Evolutionary conservation across 1,140 invertebrate species (phyloP).

Genomic region (Adelges cooleyi): DNA sequence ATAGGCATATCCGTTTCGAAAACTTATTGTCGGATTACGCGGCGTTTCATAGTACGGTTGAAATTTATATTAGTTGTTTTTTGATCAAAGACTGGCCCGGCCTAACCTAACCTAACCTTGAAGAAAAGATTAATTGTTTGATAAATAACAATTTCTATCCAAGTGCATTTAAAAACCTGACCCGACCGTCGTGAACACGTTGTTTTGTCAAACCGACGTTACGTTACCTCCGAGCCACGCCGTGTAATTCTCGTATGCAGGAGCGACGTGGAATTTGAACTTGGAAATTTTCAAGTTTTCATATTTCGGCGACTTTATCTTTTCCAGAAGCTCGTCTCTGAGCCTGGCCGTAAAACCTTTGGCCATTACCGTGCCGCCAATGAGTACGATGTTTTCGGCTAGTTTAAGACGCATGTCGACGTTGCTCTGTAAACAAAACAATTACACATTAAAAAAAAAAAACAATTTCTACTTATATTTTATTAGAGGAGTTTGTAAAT

Average conservation of each 20-base stretch:
- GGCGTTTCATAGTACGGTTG: no score
- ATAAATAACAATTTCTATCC: no score
- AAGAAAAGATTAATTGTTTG: no score
- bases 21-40: no score
- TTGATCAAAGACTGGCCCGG: no score
- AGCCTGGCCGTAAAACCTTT: slow-evolving; percentile 66
- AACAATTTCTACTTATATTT: not conserved
- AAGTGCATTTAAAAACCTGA: no score
- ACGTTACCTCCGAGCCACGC: slow-evolving; percentile 71
- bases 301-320: slow-evolving; percentile 53
- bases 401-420: slow-evolving; percentile 60
- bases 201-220: no score
- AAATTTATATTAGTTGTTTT: no score
- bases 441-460: not conserved
- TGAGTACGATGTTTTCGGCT: slow-evolving; percentile 69
- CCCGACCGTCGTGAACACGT: no score
- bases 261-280: slow-evolving; percentile 67
- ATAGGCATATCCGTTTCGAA: no score
- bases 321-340: slow-evolving; percentile 55
- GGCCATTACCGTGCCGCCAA: slow-evolving; percentile 72
- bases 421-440: slow-evolving; percentile 48
- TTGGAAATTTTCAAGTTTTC: slow-evolving; percentile 49
- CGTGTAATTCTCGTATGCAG: slow-evolving; percentile 71
- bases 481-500: not conserved
- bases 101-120: no score